Base-by-base conservation (phyloP, 2,797 vertebrate species). In the Atherinosoma microstoma region DNA sequence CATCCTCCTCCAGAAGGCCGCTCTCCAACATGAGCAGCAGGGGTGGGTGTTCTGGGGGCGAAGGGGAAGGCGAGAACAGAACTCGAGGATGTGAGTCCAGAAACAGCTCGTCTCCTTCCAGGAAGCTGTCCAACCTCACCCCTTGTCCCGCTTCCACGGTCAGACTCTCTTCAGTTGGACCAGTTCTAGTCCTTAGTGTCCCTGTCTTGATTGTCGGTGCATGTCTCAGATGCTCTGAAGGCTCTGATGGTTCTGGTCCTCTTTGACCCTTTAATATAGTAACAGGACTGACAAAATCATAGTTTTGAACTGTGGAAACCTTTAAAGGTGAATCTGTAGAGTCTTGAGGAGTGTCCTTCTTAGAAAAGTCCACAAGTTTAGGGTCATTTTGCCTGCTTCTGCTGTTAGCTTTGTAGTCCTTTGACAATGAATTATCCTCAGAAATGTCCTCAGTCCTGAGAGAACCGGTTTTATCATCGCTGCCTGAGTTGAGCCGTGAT, bases 41-140 rank as follows among this genome's bases (percentile, higher is more conserved):
- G 30, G 94, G 94, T 0, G 94, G 94, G 51, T 92, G 89, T 30
- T 89, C 80, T 0, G 95, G 94, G 29, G 94, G 94, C 1, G 78
- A 91, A 8, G 81, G 70, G 5, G 94, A 94, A 0, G 94, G 64
- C 0, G 94, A 94, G 83, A 95, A 94, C 57, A 95, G 72, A 16
- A 96, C 94, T 22, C 95, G 88, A 0, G 95, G 95, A 51, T 96
- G 94, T 0, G 92, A 84, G 0, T 94, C 93, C 81, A 95, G 80
- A 72, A 95, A 92, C 85, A 94, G 79, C 42, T 94, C 91, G 18
- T 93, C 92, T 54, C 88, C 87, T 10, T 88, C 89, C 3, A 90
- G 76, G 54, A 93, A 15, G 42, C 29, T 58, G 62, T 87, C 85
- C 56, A 84, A 57, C 15, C 68, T 79, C 0, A 56, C 16, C 6